Evolutionary conservation across 2,888 invertebrate genomes (phyloP), one percentile per base, ranked within the genome.

Genomic region (Noctuana brunneofusca): DNA sequence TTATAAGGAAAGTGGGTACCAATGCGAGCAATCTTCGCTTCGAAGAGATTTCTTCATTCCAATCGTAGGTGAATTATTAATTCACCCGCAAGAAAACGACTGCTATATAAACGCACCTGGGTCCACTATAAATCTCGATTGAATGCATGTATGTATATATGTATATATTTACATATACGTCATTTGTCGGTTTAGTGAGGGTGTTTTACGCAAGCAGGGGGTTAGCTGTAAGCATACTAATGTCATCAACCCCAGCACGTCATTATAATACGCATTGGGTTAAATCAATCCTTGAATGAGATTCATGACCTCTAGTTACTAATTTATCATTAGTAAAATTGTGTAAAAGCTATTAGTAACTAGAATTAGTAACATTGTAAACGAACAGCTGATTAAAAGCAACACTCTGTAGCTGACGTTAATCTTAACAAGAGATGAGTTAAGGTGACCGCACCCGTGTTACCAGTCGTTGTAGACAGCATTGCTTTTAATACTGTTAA

Each of bases 11-110:
- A 54, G 30, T 38, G 38, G 22, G 5, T 24, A 18, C 11, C n/a
- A 6, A 43, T n/a, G n/a, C 53, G 22, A 18, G n/a, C 12, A 52
- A 1, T 46, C 41, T 46, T 27, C 12, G 20, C 32, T 32, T 12
- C 32, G 30, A 24, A 27, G 12, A 20, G 14, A 35, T 46, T 46
- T 48, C 35, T 48, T 35, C 54, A 8, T 30, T 27, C 53, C 54
- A 54, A 54, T 60, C 53, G 46, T 48, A 48, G 54, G 22, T 60
- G 60, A 54, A 60, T 60, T 60, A 54, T 35, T 48, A 54, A 60
- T 32, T 60, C 35, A 60, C 18, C 11, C 12, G 22, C 8, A 16
- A 20, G 41, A 27, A 52, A 14, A 35, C 30, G 16, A 24, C 2
- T 16, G 22, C 32, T 32, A 18, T 54, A 54, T 60, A 54, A 46